These are phyloP conservation scores for Lathamus discolor DNA, from an alignment of 2,113 vertebrate genomes.

Conservation along the genomic window DNA sequence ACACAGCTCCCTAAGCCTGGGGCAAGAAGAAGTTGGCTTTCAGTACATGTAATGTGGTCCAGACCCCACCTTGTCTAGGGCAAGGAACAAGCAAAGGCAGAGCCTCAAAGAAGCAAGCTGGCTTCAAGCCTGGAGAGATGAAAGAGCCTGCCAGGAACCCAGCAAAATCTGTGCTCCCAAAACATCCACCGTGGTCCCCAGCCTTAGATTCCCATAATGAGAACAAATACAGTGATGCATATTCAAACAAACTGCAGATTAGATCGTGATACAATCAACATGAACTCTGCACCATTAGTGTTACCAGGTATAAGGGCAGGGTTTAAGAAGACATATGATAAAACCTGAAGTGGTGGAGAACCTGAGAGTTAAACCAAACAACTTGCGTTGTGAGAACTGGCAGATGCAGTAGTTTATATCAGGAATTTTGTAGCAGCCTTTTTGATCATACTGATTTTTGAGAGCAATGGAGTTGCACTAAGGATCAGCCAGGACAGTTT, in stretches of 20 bases:
- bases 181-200: neutral
- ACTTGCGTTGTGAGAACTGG: neutral
- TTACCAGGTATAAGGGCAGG: neutral
- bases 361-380: neutral
- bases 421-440: neutral
- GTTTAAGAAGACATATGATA: neutral
- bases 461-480: neutral
- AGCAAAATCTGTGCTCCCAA: neutral
- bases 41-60: neutral
- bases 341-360: neutral
- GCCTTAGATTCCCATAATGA: neutral
- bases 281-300: neutral
- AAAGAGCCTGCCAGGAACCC: neutral
- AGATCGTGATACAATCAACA: neutral
- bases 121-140: neutral
- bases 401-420: neutral
- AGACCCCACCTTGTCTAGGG: neutral
- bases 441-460: neutral
- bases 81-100: neutral
- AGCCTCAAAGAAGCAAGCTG: neutral
- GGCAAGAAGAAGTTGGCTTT: neutral
- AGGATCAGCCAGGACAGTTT: neutral
- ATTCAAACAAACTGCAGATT: slow-evolving; percentile 1
- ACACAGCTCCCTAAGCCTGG: neutral
- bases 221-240: neutral